Evolutionary conservation across 2,888 invertebrate species (phyloP).

Genomic region (Boloria selene): DNA sequence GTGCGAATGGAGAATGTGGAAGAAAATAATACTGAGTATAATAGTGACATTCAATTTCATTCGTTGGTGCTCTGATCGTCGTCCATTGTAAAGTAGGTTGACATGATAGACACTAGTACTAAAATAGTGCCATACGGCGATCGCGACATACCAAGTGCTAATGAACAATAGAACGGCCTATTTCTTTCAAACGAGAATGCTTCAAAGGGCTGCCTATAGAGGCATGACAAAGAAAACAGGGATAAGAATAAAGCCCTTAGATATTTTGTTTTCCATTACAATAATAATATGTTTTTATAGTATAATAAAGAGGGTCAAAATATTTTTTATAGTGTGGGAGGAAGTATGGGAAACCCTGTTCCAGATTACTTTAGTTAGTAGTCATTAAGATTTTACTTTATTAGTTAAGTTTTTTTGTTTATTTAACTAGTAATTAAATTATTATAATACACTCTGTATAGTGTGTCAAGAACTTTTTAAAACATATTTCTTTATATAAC

Average conservation of each 20-base stretch:
- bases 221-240: slow-evolving; percentile 24
- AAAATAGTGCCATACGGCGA: slow-evolving; percentile 24
- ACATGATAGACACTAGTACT: slow-evolving; percentile 29
- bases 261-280: too few relatives aligned
- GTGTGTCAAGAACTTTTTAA: too few relatives aligned
- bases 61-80: slow-evolving; percentile 38
- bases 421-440: too few relatives aligned
- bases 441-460: too few relatives aligned
- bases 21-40: slow-evolving; percentile 3
- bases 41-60: slow-evolving; percentile 25
- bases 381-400: too few relatives aligned
- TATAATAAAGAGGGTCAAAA: too few relatives aligned
- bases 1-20: slow-evolving; percentile 10
- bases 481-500: too few relatives aligned
- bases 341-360: too few relatives aligned
- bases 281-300: too few relatives aligned
- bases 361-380: too few relatives aligned
- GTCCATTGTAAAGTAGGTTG: slow-evolving; percentile 57
- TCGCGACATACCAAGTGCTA: slow-evolving; percentile 30
- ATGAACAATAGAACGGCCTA: slow-evolving; percentile 39
- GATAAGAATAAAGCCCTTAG: neutral
- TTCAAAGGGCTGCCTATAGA: slow-evolving; percentile 25
- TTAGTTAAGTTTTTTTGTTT: too few relatives aligned
- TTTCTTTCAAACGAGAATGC: slow-evolving; percentile 29
- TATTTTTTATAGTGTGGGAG: too few relatives aligned